These are phyloP conservation scores for Eospalax fontanierii DNA, from an alignment of 2,797 vertebrate species.

Conservation along the genomic window DNA sequence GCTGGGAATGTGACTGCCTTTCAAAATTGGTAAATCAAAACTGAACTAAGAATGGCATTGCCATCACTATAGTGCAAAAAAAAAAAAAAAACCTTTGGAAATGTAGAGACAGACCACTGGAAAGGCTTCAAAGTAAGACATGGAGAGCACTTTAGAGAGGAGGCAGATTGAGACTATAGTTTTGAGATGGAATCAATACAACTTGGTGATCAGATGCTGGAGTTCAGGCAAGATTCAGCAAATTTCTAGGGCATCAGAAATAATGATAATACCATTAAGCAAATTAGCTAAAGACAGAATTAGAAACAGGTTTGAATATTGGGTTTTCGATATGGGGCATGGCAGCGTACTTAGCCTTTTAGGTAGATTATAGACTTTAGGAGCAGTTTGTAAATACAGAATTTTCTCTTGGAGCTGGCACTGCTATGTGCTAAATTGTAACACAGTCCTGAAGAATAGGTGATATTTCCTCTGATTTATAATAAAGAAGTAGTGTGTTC, in stretches of 20 bases:
- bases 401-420: background rate
- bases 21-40: background rate
- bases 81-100: background rate
- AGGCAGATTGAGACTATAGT: background rate
- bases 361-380: background rate
- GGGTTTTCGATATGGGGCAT: background rate
- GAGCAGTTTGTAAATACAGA: background rate
- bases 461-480: background rate
- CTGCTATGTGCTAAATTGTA: background rate
- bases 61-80: background rate
- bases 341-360: background rate
- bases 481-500: background rate
- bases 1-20: background rate
- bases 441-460: background rate
- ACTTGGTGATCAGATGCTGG: background rate
- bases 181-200: slow-evolving; percentile 39
- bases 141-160: background rate
- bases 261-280: background rate
- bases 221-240: background rate
- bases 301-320: slow-evolving; percentile 20
- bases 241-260: background rate
- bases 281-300: background rate
- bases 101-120: background rate
- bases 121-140: background rate
- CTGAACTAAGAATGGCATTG: slow-evolving; percentile 13